Evolutionary conservation across 2,888 invertebrate genomes (phyloP).

Genomic region (Melinaea menophilus): DNA sequence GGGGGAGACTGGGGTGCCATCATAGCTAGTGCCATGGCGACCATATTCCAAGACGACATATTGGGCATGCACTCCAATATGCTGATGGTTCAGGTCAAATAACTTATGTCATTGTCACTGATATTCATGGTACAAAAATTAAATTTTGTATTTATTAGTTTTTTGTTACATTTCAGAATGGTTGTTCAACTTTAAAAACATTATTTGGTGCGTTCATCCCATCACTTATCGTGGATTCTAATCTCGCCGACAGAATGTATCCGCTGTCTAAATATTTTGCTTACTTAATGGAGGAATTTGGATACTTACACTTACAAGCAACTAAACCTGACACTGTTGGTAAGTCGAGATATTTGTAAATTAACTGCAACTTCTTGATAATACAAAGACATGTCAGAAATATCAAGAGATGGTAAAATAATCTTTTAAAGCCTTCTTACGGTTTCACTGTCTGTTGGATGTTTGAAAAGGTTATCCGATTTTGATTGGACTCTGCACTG

Average conservation of each 20-base stretch:
- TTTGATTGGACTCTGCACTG: no score
- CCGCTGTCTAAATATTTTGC: conserved; percentile 52
- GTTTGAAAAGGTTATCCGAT: no score
- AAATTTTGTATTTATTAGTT: background rate
- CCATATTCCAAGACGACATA: conserved; percentile 61
- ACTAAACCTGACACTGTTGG: conserved; percentile 90
- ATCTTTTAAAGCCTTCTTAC: no score
- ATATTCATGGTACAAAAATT: no score
- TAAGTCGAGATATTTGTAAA: conserved; percentile 36
- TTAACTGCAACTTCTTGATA: background rate
- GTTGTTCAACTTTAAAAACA: conserved; percentile 38
- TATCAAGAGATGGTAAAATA: no score
- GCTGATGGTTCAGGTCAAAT: conserved; percentile 38
- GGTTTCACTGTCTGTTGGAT: no score
- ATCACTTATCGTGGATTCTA: conserved; percentile 67
- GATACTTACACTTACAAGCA: conserved; percentile 84
- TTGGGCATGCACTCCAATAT: conserved; percentile 63
- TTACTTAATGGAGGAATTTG: conserved; percentile 42
- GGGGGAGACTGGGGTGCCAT: conserved; percentile 89
- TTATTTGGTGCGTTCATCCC: conserved; percentile 71
- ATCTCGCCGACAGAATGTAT: conserved; percentile 69
- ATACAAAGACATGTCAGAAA: background rate
- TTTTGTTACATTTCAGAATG: conserved; percentile 36
- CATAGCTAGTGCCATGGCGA: conserved; percentile 80
- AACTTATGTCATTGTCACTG: no score